Percentiles rank a stretch among this genome's conserved stretches.
These are phyloP conservation scores for Meloidogyne floridensis DNA, from an alignment of 1,140 invertebrate species.

Conservation along the genomic window DNA sequence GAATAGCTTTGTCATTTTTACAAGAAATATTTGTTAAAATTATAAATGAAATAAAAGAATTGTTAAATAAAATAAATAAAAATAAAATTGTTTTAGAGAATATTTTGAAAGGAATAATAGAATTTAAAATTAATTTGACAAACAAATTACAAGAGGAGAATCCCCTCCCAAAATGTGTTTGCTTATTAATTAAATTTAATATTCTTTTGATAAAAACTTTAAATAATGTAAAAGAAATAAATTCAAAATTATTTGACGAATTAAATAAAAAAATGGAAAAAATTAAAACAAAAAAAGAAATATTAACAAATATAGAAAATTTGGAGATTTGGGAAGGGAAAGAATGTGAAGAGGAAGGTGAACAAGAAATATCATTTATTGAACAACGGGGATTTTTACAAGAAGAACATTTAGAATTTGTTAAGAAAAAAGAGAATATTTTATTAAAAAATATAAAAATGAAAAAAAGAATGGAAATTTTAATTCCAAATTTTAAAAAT, in stretches of 20 bases:
- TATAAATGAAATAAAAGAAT: background rate
- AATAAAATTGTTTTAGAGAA: background rate
- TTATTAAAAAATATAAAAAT: background rate
- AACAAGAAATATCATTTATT: background rate
- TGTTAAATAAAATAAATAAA: background rate
- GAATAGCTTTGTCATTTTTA: background rate
- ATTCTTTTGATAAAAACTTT: background rate
- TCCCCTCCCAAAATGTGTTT: background rate
- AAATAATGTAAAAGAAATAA: background rate
- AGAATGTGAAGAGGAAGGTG: background rate
- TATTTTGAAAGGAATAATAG: background rate
- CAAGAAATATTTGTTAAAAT: background rate
- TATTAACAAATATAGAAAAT: background rate
- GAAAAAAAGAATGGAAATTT: background rate
- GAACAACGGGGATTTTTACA: background rate
- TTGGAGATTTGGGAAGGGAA: background rate
- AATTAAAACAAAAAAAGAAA: background rate
- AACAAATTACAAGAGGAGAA: background rate
- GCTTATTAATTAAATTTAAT: background rate
- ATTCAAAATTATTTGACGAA: background rate
- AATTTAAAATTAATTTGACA: background rate
- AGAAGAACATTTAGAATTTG: background rate
- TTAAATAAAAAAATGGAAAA: background rate
- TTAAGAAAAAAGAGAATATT: background rate
- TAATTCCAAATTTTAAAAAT: background rate